phyloP scores from a whole-genome alignment of 2,888 invertebrate genomes.

The Alloscopus bannaensis region DNA sequence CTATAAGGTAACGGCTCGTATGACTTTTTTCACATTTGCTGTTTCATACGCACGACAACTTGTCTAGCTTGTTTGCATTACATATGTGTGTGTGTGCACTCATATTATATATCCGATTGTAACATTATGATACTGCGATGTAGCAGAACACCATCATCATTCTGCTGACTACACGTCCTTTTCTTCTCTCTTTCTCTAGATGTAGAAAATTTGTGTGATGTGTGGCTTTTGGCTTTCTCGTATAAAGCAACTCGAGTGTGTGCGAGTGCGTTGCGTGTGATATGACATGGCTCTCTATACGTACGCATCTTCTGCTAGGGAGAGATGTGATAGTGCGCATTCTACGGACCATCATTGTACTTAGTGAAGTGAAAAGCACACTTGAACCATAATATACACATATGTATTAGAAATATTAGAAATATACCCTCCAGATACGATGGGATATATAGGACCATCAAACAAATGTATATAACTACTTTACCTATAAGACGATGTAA shows the following conservation, averaged over 20 bases:
- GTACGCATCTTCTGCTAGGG: conserved; percentile 35
- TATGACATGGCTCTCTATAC: too few species aligned
- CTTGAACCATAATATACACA: too few species aligned
- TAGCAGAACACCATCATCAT: conserved; percentile 16
- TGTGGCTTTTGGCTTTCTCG: conserved; percentile 31
- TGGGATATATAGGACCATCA: too few species aligned
- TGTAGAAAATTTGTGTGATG: background rate
- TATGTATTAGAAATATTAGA: too few species aligned
- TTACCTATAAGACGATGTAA: too few species aligned
- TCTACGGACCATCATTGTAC: conserved; percentile 1
- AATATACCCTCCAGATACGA: too few species aligned
- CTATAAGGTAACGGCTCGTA: background rate
- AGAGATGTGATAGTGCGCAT: conserved; percentile 30
- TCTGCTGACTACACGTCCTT: background rate
- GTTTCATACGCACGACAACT: conserved; percentile 21
- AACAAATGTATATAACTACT: too few species aligned
- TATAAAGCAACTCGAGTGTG: too few species aligned
- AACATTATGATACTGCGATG: background rate
- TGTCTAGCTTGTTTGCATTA: conserved; percentile 18
- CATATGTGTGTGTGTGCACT: background rate
- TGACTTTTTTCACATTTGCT: conserved; percentile 7
- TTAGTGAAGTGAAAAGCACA: background rate
- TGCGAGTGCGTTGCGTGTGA: conserved; percentile 7
- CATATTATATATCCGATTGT: background rate
- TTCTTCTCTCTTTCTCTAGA: conserved; percentile 12